Base-by-base conservation (phyloP, 1,140 invertebrate genomes). In the Drosophila santomea region DNA sequence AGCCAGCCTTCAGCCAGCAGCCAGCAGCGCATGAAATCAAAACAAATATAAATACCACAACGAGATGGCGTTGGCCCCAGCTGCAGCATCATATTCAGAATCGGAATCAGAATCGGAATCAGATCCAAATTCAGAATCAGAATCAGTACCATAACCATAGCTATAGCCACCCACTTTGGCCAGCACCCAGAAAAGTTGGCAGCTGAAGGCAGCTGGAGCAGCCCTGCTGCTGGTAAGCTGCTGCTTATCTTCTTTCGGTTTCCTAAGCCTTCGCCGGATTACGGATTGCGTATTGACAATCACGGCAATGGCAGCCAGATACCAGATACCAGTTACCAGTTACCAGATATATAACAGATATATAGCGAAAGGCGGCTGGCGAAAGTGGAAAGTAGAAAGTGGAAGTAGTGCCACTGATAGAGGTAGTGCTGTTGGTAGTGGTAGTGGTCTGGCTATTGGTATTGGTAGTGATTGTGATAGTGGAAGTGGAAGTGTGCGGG, bases 1-100 rank as follows among this genome's bases (percentile, higher is more conserved):
- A 32, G 7, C 28, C 28, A 32, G 43, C 35, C 35, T 56, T 39
- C 57, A 62, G 43, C 35, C 17, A 17, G 17, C 28, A 32, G 7
- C 28, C 57, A 23, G 58, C 48, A 62, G 62, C 36, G 60, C 57
- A 77, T 45, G 57, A 81, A 67, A 81, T 81, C 73, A 82, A 81
- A 81, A 82, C 80, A 67, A 67, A 67, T 67, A 67, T 67, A 83
- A 82, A 78, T 74, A 78, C 56, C 74, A 74, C 55, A 81, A 39
- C 58, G 45, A 50, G 23, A 23, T 67, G 58, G 74, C 78, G 28
- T 15, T 52, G 59, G 72, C 43, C 41, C 43, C 39, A 61, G 67
- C 47, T 55, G 45, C 54, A 60, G 20, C 48, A 28, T 5, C 12
- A 38, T 5, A 25, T 14, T 14, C 32, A 23, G 20, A 38, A 38